These are phyloP conservation scores for Champsocephalus esox DNA, from an alignment of 2,797 vertebrate species.

Conservation along the genomic window DNA sequence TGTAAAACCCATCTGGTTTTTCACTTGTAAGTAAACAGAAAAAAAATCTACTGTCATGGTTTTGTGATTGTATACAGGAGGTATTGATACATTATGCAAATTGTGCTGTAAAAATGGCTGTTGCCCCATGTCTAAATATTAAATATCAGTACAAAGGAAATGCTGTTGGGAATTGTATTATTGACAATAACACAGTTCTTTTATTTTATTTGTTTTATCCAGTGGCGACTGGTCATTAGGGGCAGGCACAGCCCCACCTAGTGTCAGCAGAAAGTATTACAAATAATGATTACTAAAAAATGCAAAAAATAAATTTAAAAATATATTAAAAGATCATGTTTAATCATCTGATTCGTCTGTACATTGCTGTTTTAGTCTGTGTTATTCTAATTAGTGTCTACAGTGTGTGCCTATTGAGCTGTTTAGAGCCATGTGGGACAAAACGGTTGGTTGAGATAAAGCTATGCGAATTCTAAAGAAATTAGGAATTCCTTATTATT, in stretches of 20 bases:
- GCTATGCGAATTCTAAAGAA: not conserved
- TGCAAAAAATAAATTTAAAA: too few relatives aligned
- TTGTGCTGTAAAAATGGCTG: slow-evolving; percentile 98
- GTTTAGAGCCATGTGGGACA: too few relatives aligned
- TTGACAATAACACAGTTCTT: not conserved
- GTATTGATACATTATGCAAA: slow-evolving; percentile 98
- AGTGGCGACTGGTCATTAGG: too few relatives aligned
- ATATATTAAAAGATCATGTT: too few relatives aligned
- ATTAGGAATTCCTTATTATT: too few relatives aligned
- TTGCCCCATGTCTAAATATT: slow-evolving; percentile 94
- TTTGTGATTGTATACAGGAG: slow-evolving; percentile 98
- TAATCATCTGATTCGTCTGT: too few relatives aligned
- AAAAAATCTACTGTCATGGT: slow-evolving; percentile 89
- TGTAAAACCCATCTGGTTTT: slow-evolving; percentile 96
- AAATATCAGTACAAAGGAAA: slow-evolving; percentile 92
- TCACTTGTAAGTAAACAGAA: slow-evolving; percentile 92
- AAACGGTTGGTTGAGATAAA: not conserved
- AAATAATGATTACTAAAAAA: too few relatives aligned
- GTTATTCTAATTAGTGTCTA: too few relatives aligned
- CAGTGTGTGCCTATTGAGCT: too few relatives aligned
- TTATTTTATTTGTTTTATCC: not conserved
- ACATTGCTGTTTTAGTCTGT: too few relatives aligned
- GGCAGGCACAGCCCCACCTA: too few relatives aligned
- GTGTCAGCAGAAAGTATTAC: too few relatives aligned
- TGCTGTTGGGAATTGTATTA: slow-evolving; percentile 20